Base-by-base conservation (phyloP, 2,888 invertebrate genomes). In the Bugula neritina region DNA sequence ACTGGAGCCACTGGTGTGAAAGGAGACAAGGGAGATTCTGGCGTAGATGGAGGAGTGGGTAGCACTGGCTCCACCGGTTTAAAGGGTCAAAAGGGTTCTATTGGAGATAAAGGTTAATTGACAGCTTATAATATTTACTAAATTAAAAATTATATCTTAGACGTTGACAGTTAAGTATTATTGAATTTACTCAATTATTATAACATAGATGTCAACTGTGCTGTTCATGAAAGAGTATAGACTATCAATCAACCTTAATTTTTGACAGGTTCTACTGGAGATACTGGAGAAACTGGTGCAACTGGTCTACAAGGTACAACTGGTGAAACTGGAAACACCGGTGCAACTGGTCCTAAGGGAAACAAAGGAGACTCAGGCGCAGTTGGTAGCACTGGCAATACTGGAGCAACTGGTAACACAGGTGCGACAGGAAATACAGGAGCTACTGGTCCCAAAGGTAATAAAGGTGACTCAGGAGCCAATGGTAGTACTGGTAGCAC, bases 1-100 rank as follows among this genome's bases (percentile, higher is more conserved):
- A 70, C 70, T 43, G 70, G 70, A n/a, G 70, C n/a, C 5, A 70
- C 70, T 23, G 70, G 70, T 29, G 35, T 29, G 3, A 70, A 70
- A 25, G 70, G 70, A 23, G n/a, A 70, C 2, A 70, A 54, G 31
- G 70, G 70, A n/a, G 70, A n/a, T 17, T 54, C 70, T 25, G 70
- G 70, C 5, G 52, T 17, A 35, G 70, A 54, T 54, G 74, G 74
- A 27, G 71, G 71, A 10, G 27, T 69, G 2, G 70, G 70, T 5
- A 3, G 35, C 2, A 52, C 70, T 35, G 70, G 70, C 5, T 23
- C 3, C 21, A 54, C 70, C 17, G 70, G 70, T 35, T 10, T 25
- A 31, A 2, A 27, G n/a, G 71, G 71, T 21, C 57, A 69, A 21
- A 71, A 23, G 25, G 71, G 71, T 13, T 2, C 2, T 10, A 31